Percentiles rank a stretch among this genome's conserved stretches.
Evolutionary conservation across 2,113 vertebrate genomes (phyloP).

Genomic region (Solea senegalensis): DNA sequence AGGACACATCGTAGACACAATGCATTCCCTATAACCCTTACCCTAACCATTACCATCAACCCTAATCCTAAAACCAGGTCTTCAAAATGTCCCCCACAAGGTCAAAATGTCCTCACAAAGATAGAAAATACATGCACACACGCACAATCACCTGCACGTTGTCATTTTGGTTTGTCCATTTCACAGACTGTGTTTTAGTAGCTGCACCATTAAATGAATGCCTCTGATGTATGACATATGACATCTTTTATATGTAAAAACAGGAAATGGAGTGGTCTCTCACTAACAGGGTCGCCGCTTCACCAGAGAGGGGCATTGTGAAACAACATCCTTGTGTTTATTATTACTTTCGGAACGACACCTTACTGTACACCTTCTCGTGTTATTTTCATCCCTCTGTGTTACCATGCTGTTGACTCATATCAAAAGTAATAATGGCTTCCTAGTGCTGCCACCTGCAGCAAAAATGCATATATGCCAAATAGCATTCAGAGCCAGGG

Average conservation of each 20-base stretch:
- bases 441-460: background rate
- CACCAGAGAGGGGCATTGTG: background rate
- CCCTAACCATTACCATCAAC: too few relatives aligned
- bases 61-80: too few relatives aligned
- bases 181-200: background rate
- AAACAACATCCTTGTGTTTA: background rate
- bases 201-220: slow-evolving; percentile 26
- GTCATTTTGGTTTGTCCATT: slow-evolving; percentile 7
- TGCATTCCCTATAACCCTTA: too few relatives aligned
- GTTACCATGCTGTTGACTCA: background rate
- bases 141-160: slow-evolving; percentile 3
- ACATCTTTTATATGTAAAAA: background rate
- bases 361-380: too few relatives aligned
- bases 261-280: background rate
- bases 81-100: too few relatives aligned
- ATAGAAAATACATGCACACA: background rate
- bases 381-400: background rate
- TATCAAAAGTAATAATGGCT: background rate
- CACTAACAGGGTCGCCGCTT: background rate
- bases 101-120: too few relatives aligned
- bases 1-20: too few relatives aligned
- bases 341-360: background rate
- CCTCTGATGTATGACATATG: slow-evolving; percentile 31
- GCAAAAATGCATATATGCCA: background rate
- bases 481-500: background rate